Evolutionary conservation across 2,888 invertebrate species (phyloP).

Genomic region (Stenurella melanura): DNA sequence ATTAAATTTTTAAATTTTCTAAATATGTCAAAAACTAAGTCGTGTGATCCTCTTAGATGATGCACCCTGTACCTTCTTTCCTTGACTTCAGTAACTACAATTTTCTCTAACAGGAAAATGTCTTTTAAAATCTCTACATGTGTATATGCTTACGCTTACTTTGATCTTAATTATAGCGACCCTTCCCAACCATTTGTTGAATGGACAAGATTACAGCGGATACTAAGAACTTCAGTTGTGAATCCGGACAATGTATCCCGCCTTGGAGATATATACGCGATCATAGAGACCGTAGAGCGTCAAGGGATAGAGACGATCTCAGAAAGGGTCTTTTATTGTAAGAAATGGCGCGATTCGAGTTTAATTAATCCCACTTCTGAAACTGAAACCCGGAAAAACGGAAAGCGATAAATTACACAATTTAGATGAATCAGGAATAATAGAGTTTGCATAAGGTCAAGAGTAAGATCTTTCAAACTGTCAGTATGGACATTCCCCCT

Average conservation of each 20-base stretch:
- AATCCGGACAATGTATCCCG: neutral
- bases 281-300: neutral
- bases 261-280: neutral
- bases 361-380: conserved; percentile 7
- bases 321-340: neutral
- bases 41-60: too few relatives aligned
- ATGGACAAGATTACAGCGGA: neutral
- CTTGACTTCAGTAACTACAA: too few relatives aligned
- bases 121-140: too few relatives aligned
- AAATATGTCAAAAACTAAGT: too few relatives aligned
- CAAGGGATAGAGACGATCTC: neutral
- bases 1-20: too few relatives aligned
- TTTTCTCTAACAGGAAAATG: too few relatives aligned
- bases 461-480: neutral
- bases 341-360: neutral
- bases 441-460: neutral
- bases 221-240: neutral
- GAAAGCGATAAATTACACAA: neutral
- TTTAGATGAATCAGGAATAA: neutral
- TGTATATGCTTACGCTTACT: too few relatives aligned
- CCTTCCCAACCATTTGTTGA: neutral
- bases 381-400: neutral
- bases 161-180: neutral
- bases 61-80: too few relatives aligned
- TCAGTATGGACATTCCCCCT: neutral